Evolutionary conservation across 2,888 invertebrate species (phyloP), one percentile per base, ranked within the genome.

Genomic region (Protonemura montana): DNA sequence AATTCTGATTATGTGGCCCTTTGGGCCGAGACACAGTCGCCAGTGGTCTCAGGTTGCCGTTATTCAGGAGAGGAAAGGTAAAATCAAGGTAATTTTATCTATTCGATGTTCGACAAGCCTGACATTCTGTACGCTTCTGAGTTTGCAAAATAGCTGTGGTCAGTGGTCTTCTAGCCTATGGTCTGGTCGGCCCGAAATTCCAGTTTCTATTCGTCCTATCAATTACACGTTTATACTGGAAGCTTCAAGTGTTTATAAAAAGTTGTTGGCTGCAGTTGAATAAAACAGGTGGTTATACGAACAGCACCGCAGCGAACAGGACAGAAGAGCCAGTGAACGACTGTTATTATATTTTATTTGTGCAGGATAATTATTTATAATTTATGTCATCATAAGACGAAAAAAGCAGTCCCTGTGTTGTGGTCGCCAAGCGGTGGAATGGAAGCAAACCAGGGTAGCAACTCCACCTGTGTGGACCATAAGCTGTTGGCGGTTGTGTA

Each of bases 291-390:
- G 78, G 78, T 78, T 78, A 78, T 25, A n/a, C 6, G 28, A 5
- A 28, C 26, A 78, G 78, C 78, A 26, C 3, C 26, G 28, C 78
- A 26, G n/a, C 28, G 7, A 78, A 78, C 26, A 78, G 27, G 26
- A 28, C 78, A 78, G 27, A 78, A 78, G 35, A 35, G 35, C 78
- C 21, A 30, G 28, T 30, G 81, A n/a, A 81, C 81, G 28, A 81
- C 30, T 81, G 27, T 80, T 30, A 29, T 81, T 81, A 28, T 28
- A 59, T 59, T 59, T 29, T 81, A 81, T 81, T 30, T 81, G 28
- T 81, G 29, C 29, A 81, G n/a, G 28, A 81, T 81, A 81, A 81
- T 81, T 81, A 30, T 81, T 81, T 81, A 30, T 81, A 81, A 81
- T 81, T 81, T 81, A 29, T 81, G 81, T 81, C 28, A 29, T 81